Base-by-base conservation (phyloP, 2,888 invertebrate genomes). In the Ornithoptera alexandrae region DNA sequence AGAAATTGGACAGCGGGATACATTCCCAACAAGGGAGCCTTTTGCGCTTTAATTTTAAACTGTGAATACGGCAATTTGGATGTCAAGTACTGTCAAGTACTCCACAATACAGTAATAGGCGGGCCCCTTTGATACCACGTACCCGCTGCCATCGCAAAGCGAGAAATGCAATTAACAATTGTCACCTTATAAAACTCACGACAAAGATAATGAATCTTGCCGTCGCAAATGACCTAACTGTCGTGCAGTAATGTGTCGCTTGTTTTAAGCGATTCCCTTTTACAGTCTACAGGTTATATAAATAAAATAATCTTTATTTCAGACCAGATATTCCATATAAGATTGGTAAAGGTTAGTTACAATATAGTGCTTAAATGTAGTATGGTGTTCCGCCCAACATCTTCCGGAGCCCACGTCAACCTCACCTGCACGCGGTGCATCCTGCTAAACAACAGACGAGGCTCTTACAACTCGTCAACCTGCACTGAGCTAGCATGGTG, bases 11-110 rank as follows among this genome's bases (percentile, higher is more conserved):
- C 65, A 65, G 64, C 69, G 67, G 61, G 58, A 62, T 59, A 65
- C 24, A 77, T 82, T 82, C 81, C 80, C 81, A 82, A 84, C 82
- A 82, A 84, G 81, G 78, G 80, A 81, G 84, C 82, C 82, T 80
- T 83, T 81, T 74, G 79, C 79, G 75, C 22, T 22, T 78, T 79
- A 84, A 87, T 87, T 86, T 85, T 76, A 81, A 82, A 81, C 79
- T 82, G 86, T 84, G 84, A 86, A 83, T 79, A 79, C 73, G 71
- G 80, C 81, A 82, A 84, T 85, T 86, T 83, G 75, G 72, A 74
- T 73, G 81, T 80, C 78, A 79, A 77, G 77, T 75, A 76, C 73
- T 73, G 81, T 80, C 78, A 79, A 77, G 77, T 75, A 76, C 73
- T 71, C 74, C 73, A 84, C 81, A 83, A 82, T 80, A 76, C 78